Evolutionary conservation across 92 coral and sea anemone genomes (phyloP), one percentile per base, ranked within the genome.

Genomic region (Phenganax marumi): DNA sequence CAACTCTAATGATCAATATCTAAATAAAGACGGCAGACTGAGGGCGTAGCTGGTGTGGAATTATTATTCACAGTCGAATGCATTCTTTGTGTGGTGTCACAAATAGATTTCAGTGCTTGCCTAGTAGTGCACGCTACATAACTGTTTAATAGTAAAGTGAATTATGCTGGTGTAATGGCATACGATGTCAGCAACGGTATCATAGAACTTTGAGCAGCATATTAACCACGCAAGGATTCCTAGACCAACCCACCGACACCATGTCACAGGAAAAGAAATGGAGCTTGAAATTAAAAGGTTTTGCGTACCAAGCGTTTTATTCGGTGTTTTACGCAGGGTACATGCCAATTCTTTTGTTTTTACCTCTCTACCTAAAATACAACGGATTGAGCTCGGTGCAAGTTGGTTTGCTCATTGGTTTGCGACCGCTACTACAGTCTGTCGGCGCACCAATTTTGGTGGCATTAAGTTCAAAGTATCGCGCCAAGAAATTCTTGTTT

Each of bases 361-460:
- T 93, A 13, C 92, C 97, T 19, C 82, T 93, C 25, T 93, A 93
- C 82, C 91, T 93, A 68, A 93, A 93, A 79, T 89, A 88, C 71
- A 75, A 85, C 26, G 92, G 91, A 3, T 71, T 93, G 3, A 84
- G 88, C 2, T 84, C 97, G 6, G 52, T 76, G 51, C 87, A 91
- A 48, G 92, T 88, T 1, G 97, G 97, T 0, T 84, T 68, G 6
- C 86, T 91, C 0, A 85, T 86, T 13, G 97, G 97, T 0, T 88
- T 93, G 85, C 91, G 97, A 0, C 97, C 97, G 0, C 87, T 91
- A 2, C 88, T 93, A 39, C 97, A 93, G 73, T 86, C 90, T 19
- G 26, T 93, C 6, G 97, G 97, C n/a, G 93, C 97, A 1, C 97
- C 97, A 10, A 87, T 93, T 68, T 89, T 92, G 89, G 84, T 88